Evolutionary conservation across 2,888 invertebrate genomes (phyloP), one percentile per base, ranked within the genome.

Genomic region (Phasia obesa): DNA sequence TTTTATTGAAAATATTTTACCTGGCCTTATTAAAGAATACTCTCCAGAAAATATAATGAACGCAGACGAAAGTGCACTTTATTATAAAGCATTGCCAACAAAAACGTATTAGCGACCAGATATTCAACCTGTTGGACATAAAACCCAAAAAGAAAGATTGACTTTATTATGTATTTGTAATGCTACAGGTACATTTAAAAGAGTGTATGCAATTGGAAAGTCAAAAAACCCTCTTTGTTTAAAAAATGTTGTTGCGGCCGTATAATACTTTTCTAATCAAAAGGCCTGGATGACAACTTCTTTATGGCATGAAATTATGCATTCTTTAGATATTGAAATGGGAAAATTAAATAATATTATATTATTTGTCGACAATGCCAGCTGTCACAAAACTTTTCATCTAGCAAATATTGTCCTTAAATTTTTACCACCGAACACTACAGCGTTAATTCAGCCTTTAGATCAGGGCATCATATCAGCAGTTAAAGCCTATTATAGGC

Each of bases 381-480:
- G 81, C 13, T 85, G 81, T 27, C 85, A 85, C 51, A 85, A 83
- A 35, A 25, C 53, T 2, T 62, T 60, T 55, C 19, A 71, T n/a
- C 64, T 83, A n/a, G 60, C 75, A 81, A 85, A 85, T 75, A 70
- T 81, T 13, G 62, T 78, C 23, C 25, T 85, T 5, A 70, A 84
- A 59, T 82, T 78, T 74, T 59, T 85, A 67, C 81, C 85, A 2
- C 77, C 79, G 19, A 85, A 84, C 70, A 84, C 69, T 19, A 85
- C 78, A 25, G 73, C 81, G 11, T 47, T 84, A 13, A 69, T 69
- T 25, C 84, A 85, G 67, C 84, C 85, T 17, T 69, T 86, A 19
- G 74, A 85, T 55, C 73, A 77, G 70, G 83, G 84, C 21, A 84
- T 83, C n/a, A 81, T 85, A 77, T 83, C 77, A 44, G 25, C 78